Conservation (phyloP, 2,797 vertebrate species). For the Allobates femoralis region DNA sequence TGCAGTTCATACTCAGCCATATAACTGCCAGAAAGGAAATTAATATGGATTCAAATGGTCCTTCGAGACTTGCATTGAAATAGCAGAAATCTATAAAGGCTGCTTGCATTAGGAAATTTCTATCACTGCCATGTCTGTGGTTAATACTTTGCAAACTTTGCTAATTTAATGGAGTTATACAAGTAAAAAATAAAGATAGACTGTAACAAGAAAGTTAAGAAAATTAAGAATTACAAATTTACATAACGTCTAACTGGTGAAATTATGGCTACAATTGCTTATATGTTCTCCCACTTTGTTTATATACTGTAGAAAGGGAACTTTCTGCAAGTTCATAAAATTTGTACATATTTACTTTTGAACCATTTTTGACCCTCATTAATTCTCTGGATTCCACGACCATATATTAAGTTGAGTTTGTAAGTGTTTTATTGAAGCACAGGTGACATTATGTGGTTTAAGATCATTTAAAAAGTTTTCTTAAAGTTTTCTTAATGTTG, state of each 20-base stretch:
- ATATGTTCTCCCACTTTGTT: constrained; percentile 15
- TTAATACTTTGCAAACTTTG: constrained; percentile 83
- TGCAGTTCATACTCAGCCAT: constrained; percentile 92
- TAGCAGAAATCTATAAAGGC: constrained; percentile 90
- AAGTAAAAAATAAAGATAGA: constrained; percentile 73
- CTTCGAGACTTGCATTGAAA: constrained; percentile 86
- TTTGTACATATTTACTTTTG: constrained; percentile 7
- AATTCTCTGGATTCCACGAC: background rate
- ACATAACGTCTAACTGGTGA: constrained; percentile 1
- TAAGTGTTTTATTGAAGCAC: no score
- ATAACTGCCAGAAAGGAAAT: constrained; percentile 99
- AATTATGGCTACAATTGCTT: background rate
- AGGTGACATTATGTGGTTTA: no score
- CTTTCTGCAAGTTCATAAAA: constrained; percentile 42
- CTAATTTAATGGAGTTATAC: constrained; percentile 82
- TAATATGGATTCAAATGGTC: constrained; percentile 99
- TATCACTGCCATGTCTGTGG: constrained; percentile 83
- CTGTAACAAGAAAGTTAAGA: constrained; percentile 66
- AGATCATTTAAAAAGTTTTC: no score
- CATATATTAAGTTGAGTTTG: background rate
- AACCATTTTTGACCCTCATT: background rate
- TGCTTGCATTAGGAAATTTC: constrained; percentile 90
- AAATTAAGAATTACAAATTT: constrained; percentile 72
- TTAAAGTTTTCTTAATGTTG: no score
- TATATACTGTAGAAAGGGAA: constrained; percentile 15